Percentiles rank a stretch among this genome's conserved stretches.
Conservation (phyloP, 2,113 vertebrate genomes). For the Cavia porcellus region DNA sequence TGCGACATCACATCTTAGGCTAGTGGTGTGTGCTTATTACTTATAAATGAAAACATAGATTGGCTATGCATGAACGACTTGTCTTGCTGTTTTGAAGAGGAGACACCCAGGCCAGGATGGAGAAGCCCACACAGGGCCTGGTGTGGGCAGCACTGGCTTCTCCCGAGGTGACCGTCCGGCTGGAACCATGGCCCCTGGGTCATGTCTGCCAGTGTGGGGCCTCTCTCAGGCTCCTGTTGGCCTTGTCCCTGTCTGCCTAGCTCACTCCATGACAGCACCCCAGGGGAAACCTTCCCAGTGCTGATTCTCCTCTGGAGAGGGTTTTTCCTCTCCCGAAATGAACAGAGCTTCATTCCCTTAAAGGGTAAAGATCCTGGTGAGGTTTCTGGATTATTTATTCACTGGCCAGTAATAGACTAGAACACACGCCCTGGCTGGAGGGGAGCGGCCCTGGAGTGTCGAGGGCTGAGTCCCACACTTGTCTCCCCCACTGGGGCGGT, state of each 20-base stretch:
- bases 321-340: slow-evolving; percentile 25
- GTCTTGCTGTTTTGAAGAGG: background rate
- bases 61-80: no score
- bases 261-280: background rate
- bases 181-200: background rate
- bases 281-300: background rate
- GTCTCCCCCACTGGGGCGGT: background rate
- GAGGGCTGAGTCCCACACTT: background rate
- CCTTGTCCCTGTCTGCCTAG: background rate
- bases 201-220: background rate
- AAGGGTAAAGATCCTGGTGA: slow-evolving; percentile 73
- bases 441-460: background rate
- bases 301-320: background rate
- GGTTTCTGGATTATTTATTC: slow-evolving; percentile 63
- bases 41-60: background rate
- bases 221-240: background rate
- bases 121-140: background rate
- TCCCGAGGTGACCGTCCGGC: background rate
- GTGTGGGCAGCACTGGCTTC: accelerated
- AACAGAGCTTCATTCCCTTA: slow-evolving; percentile 75
- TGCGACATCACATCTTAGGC: background rate
- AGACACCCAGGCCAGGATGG: background rate
- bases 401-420: slow-evolving; percentile 62
- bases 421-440: background rate
- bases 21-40: background rate